phyloP scores from a whole-genome alignment of 2,113 vertebrate species.

The Ascaphus truei region DNA sequence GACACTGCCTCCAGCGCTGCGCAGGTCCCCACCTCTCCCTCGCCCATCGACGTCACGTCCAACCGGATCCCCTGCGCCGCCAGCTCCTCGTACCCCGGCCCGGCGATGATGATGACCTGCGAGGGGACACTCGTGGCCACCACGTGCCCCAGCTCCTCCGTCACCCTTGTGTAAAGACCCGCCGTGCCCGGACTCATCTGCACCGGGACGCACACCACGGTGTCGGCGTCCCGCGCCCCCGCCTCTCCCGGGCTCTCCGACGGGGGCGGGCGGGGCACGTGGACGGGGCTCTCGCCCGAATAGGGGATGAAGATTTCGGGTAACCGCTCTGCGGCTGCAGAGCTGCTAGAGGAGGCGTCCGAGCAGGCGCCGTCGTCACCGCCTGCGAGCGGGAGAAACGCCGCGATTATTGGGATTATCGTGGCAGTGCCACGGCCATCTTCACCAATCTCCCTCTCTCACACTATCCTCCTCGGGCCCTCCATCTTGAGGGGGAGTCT shows the following conservation, averaged over 20 bases:
- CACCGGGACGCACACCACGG: conserved; percentile 56
- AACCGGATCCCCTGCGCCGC: conserved; percentile 79
- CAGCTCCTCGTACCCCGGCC: conserved; percentile 76
- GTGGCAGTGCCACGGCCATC: background rate
- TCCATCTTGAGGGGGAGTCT: too few species aligned
- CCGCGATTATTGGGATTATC: background rate
- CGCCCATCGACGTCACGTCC: conserved; percentile 54
- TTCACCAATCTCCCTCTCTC: too few species aligned
- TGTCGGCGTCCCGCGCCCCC: conserved; percentile 40
- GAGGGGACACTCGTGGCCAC: conserved; percentile 68
- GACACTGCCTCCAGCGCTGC: conserved; percentile 69
- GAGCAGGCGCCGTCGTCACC: conserved; percentile 46
- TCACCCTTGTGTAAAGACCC: conserved; percentile 60
- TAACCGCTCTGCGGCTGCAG: conserved; percentile 28
- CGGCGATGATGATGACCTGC: conserved; percentile 85
- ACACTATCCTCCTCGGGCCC: too few species aligned
- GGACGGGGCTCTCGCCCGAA: conserved; percentile 22
- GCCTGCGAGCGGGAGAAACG: conserved; percentile 34
- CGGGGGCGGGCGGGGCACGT: conserved; percentile 44
- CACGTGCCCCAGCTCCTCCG: conserved; percentile 68
- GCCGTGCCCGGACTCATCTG: conserved; percentile 53
- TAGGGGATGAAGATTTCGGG: conserved; percentile 40
- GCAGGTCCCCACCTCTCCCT: conserved; percentile 72
- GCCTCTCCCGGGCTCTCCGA: conserved; percentile 35
- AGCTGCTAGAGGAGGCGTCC: conserved; percentile 39